Base-by-base conservation (phyloP, 1,140 invertebrate species). In the Phenacoccus solenopsis region DNA sequence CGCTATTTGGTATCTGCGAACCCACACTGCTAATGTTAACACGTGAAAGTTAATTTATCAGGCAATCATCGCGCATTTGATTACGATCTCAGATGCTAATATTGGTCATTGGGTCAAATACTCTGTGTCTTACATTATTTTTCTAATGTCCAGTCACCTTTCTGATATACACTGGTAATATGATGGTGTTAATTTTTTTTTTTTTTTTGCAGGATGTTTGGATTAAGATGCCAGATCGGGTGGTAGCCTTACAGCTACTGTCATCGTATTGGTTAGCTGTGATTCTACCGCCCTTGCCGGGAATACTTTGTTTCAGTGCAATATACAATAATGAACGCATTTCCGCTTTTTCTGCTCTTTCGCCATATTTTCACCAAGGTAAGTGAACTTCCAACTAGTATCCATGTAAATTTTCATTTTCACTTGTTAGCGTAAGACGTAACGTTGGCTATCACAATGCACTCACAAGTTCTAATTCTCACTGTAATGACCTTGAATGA, bases 171-270 rank as follows among this genome's bases (percentile, higher is more conserved):
- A n/a, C n/a, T n/a, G n/a, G n/a, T n/a, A n/a, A n/a, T 5, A 16
- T 49, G 16, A 49, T 64, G 22, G 13, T 24, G 22, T 64, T 64
- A 4, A 10, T 20, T 24, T 27, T 64, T 64, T 27, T 64, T 64
- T 22, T 64, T 24, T 64, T 3, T 64, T 73, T 73, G 22, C 70
- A 73, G 72, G 64, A 73, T 73, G 72, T 67, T 67, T 64, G 71
- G 68, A 71, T 56, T 57, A 73, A 69, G 70, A 70, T 69, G 68
- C 70, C 25, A 21, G 70, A 73, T 70, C 64, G 69, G n/a, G 69
- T 69, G 57, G 71, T 69, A 21, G 72, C 70, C 68, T 32, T 73
- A 49, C 72, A 69, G 70, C 70, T 73, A 57, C 70, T 73, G 61
- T 61, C 70, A 56, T 73, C 49, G 56, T 72, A 68, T 69, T 73